Evolutionary conservation across 1,140 invertebrate species (phyloP), one percentile per base, ranked within the genome.

Genomic region (Cotesia typhae): DNA sequence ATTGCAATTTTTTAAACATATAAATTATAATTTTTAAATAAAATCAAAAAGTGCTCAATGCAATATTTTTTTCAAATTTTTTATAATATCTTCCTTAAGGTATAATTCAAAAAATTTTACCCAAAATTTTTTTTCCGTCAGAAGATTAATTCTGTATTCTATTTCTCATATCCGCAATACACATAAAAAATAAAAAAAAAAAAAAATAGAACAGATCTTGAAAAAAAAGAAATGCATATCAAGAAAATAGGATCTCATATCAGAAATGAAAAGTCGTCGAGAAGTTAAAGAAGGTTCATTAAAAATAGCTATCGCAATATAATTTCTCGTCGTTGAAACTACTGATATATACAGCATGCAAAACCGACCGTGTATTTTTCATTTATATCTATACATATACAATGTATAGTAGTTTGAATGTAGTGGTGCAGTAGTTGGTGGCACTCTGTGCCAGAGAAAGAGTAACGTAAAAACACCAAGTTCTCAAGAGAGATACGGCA

Each of bases 231-330:
- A 47, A 47, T 47, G 41, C 10, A 47, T 47, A 47, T 47, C 41
- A 7, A 6, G 5, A 47, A 47, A 47, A 47, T 47, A 47, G 41
- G 10, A 47, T 47, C 41, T 47, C 41, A 47, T 47, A 47, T 47
- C 6, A 47, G 10, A 47, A 47, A 47, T 47, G 41, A 47, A 47
- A 47, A 47, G 6, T 47, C 1, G 5, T 47, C 10, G 78, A 75
- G 77, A 76, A 78, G 79, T 67, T 67, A 4, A n/a, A 4, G 74
- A 82, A 80, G 77, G 75, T 80, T 79, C 77, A 84, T 83, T 82
- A 84, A 84, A 85, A 84, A 84, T 78, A 84, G 82, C 82, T 83
- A 83, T 85, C 81, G 83, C 80, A 80, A 81, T 83, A 47, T 47
- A 47, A 47, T 47, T 47, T 47, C 41, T 80, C 78, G 76, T 67